Percentiles rank a stretch among this genome's conserved stretches.
Evolutionary conservation across 1,140 invertebrate genomes (phyloP).

Genomic region (Aphelinus certus): DNA sequence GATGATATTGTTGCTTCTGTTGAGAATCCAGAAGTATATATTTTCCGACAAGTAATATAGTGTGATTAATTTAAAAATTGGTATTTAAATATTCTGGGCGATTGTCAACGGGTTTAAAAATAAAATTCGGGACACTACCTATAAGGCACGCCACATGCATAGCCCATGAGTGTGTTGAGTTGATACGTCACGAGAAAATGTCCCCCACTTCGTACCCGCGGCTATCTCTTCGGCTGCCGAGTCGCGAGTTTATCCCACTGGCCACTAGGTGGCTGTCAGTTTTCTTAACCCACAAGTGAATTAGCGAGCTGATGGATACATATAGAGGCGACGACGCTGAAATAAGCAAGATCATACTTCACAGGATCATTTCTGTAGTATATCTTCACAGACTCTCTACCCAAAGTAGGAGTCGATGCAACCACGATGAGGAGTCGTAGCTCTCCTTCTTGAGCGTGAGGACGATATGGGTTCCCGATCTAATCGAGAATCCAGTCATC

Average conservation of each 20-base stretch:
- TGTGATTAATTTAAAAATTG: no score
- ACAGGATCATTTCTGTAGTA: constrained; percentile 70
- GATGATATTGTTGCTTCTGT: no score
- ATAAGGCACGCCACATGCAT: no score
- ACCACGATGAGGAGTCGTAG: constrained; percentile 65
- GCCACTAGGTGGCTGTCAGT: constrained; percentile 12
- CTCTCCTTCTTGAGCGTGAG: constrained; percentile 65
- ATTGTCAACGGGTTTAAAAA: no score
- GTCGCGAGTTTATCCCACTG: background rate
- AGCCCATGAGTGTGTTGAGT: no score
- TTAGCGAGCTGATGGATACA: background rate
- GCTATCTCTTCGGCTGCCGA: no score
- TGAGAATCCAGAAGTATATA: no score
- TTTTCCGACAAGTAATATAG: no score
- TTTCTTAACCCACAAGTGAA: background rate
- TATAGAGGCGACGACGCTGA: background rate
- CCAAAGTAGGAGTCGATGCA: constrained; percentile 58
- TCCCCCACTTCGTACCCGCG: no score
- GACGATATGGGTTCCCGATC: constrained; percentile 45
- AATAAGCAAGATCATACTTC: constrained; percentile 65
- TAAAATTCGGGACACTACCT: no score
- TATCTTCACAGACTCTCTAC: constrained; percentile 59
- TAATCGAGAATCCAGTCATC: constrained; percentile 52
- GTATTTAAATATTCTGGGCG: no score
- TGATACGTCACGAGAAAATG: no score